Conservation (phyloP, 2,888 invertebrate genomes). For the Acanthosepion lycidas region DNA sequence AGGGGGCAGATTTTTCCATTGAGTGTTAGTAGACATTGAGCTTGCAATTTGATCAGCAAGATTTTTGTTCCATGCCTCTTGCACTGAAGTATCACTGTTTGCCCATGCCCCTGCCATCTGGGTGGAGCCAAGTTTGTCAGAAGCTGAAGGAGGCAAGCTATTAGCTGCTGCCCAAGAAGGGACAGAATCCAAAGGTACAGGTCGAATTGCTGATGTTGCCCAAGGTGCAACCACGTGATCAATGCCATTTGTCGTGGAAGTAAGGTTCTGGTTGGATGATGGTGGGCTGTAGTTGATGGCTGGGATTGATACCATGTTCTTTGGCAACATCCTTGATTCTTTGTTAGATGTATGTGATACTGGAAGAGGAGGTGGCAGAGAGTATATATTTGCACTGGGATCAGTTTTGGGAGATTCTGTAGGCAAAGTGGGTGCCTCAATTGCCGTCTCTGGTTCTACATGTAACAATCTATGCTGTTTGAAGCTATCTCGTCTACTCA, state of each 20-base stretch:
- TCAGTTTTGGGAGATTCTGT: slow-evolving; percentile 14
- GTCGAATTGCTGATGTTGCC: not conserved
- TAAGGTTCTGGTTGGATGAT: slow-evolving; percentile 35
- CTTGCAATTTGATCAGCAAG: slow-evolving; percentile 23
- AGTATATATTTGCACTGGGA: slow-evolving; percentile 42
- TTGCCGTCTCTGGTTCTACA: slow-evolving; percentile 50
- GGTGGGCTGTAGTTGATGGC: slow-evolving; percentile 33
- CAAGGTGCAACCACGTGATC: not conserved
- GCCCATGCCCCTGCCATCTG: not conserved
- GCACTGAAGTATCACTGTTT: not conserved
- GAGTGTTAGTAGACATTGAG: not conserved
- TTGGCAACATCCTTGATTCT: slow-evolving; percentile 46
- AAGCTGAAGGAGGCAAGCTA: not conserved
- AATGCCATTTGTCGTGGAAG: not conserved
- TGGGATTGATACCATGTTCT: slow-evolving; percentile 22
- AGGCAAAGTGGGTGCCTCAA: slow-evolving; percentile 47
- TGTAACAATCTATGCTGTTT: slow-evolving; percentile 61
- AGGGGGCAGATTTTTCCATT: slow-evolving; percentile 34
- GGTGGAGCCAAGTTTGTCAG: not conserved
- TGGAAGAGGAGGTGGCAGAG: slow-evolving; percentile 44
- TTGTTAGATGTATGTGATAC: slow-evolving; percentile 1
- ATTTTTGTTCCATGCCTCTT: slow-evolving; percentile 43
- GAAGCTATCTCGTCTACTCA: slow-evolving; percentile 65
- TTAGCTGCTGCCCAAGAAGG: slow-evolving; percentile 3
- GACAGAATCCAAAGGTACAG: not conserved